Evolutionary conservation across 1,140 invertebrate genomes (phyloP), one percentile per base, ranked within the genome.

Genomic region (Paralvinella palmiformis): DNA sequence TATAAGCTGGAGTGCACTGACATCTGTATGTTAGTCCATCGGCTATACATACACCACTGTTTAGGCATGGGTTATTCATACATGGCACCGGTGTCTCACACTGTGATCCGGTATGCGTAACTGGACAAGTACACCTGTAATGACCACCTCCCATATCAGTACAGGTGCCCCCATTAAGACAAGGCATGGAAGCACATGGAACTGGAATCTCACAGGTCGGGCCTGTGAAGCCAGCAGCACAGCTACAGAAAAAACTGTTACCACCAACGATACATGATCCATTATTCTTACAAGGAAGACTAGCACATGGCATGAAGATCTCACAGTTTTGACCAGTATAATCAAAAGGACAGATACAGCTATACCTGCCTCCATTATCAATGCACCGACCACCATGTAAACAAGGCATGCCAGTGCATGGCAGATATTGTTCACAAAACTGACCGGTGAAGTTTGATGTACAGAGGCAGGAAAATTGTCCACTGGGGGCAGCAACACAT

Each of bases 261-360:
- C 10, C n/a, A 41, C 10, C 37, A 10, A 41, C n/a, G 37, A 10
- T 41, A n/a, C 10, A 41, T 10, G 10, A 41, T 41, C n/a, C n/a
- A 41, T 41, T 89, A 73, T 98, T 97, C 73, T 90, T 92, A 75
- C 64, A 66, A 10, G 64, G 64, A 27, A 27, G 27, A 24, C 55
- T 64, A 29, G 33, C 37, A 32, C 62, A 64, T 3, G 41, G 33
- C 22, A 58, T 36, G 15, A 22, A n/a, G 22, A 32, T 27, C 37
- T 64, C 53, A 37, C 62, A 60, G 37, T 33, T 27, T 20, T n/a
- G 22, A 22, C 93, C 94, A 27, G 86, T 86, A 75, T 88, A 96
- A 0, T 93, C 94, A 75, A 91, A 86, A 4, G 88, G 85, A 73
- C 94, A 97, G 50, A 89, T 86, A 71, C 94, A 96, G 68, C 44